Evolutionary conservation across 2,797 vertebrate species (phyloP).

Genomic region (Hafferia zeledoni): DNA sequence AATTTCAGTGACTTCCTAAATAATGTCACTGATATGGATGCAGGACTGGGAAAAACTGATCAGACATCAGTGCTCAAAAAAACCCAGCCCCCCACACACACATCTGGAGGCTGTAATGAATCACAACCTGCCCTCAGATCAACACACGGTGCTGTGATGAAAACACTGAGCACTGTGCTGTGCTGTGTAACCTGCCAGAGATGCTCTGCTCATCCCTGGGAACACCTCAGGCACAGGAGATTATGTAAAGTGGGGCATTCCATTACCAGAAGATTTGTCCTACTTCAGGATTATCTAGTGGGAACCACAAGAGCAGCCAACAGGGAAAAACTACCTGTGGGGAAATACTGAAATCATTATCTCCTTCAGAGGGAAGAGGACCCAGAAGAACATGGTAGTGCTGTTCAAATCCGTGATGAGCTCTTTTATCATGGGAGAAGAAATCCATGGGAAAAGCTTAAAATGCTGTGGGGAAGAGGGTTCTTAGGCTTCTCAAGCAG

Average conservation of each 20-base stretch:
- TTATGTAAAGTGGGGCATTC: conserved; percentile 7
- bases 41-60: not conserved
- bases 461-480: fast-evolving
- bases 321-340: not conserved
- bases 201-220: not conserved
- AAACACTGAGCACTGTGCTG: not conserved
- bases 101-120: not conserved
- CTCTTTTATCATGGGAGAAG: not conserved
- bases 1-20: not conserved
- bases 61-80: not conserved
- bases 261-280: conserved; percentile 1
- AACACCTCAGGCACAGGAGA: not conserved
- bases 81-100: too few relatives aligned
- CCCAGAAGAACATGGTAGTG: fast-evolving
- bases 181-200: not conserved
- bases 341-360: not conserved
- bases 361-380: not conserved
- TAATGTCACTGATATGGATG: not conserved
- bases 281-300: not conserved
- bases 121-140: not conserved
- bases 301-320: not conserved
- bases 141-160: not conserved
- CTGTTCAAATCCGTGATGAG: not conserved
- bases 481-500: not conserved
- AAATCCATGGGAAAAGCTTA: not conserved